Base-by-base conservation (phyloP, 2,113 vertebrate species). In the Drymodes brunneopygia region DNA sequence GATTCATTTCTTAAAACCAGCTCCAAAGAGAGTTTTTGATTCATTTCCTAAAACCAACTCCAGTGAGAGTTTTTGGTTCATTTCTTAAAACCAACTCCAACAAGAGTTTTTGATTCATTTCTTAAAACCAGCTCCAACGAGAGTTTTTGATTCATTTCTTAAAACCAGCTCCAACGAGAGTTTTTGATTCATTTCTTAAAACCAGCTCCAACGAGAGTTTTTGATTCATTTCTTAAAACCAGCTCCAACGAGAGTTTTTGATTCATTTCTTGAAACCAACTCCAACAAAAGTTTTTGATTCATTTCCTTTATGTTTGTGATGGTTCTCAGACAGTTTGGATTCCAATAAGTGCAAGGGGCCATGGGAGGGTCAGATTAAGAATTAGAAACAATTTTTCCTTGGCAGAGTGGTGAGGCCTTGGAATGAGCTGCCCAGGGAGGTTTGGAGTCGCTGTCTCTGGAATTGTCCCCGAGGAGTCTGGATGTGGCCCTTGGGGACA, bases 341-440 rank as follows among this genome's bases (percentile, higher is more conserved):
- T 57, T 74, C 48, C 71, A 31, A 12, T 1, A 27, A 65, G 6
- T 21, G 18, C 24, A 27, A 40, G 13, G 27, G 47, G 15, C 12
- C 15, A 13, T 13, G 20, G 11, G 22, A 51, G 33, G 18, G 1
- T 18, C 53, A 67, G 21, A 40, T 38, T 8, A 18, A 51, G 22
- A 5, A 31, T 40, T 22, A 35, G n/a, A 4, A 61, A 21, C 3
- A 9, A 11, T 42, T 88, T 64, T 28, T 28, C 28, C 51, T 12
- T 65, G 1, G 0, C 1, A 18, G 38, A 53, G 28, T 21, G 28
- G 12, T 14, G 28, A 81, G 45, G 6, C 23, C 8, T n/a, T 62
- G 84, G 56, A 2, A n/a, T 25, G 40, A 66, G 60, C 3, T 48
- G 18, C 40, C 40, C 65, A 56, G 25, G 50, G 50, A 33, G 9